Evolutionary conservation across 1,140 invertebrate species (phyloP), one percentile per base, ranked within the genome.

Genomic region (Anastatus disparis): DNA sequence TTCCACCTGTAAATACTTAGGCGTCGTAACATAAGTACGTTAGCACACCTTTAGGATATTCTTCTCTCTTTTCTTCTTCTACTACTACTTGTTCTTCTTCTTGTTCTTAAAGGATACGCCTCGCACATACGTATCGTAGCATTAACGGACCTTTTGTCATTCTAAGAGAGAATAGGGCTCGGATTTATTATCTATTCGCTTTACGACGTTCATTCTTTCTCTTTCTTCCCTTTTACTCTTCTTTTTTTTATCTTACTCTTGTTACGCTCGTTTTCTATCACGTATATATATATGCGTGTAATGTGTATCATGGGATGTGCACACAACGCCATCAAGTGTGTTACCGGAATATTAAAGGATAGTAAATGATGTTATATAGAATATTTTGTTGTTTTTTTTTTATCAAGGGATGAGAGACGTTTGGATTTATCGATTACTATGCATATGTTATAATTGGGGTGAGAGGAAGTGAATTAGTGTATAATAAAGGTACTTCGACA

Each of bases 121-220:
- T 74, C 58, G 75, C 76, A 84, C 84, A 86, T 85, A 85, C 82
- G 80, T 84, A 86, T 84, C 74, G 79, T 63, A 55, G 76, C 77
- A 86, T 86, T 85, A 85, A 67, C 80, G 74, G 78, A 79, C 70
- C 79, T 80, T n/a, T 78, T 79, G 73, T 80, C 79, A 77, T 78
- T 67, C 76, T 72, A 58, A 67, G n/a, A n/a, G n/a, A n/a, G n/a
- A n/a, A n/a, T n/a, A 64, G 64, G 62, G 68, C 72, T 12, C 73
- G 38, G 52, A 77, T 72, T 72, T 72, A 72, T 72, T 67, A 71
- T 71, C 70, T 65, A 65, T 71, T 59, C 52, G 38, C 27, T 15
- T 20, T 24, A 2, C 13, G 17, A 26, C 53, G 13, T 38, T 27
- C 22, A 7, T 15, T 12, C n/a, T 24, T 22, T 8, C 35, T 48